Evolutionary conservation across 1,140 invertebrate species (phyloP).

Genomic region (Eumeta japonica): DNA sequence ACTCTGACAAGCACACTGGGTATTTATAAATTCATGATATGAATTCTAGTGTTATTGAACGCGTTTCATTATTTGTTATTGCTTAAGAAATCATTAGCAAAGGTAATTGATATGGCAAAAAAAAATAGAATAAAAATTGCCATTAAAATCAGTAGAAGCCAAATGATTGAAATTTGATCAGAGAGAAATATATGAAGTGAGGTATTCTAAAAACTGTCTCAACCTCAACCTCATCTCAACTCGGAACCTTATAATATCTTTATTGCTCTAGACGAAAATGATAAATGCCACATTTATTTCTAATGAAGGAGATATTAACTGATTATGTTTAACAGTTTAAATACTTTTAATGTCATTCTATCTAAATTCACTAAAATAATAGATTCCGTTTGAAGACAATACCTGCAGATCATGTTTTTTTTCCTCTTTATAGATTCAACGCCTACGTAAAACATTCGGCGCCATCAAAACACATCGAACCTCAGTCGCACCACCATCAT

Average conservation of each 20-base stretch:
- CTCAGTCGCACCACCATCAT: conserved; percentile 11
- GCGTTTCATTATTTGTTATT: too few species aligned
- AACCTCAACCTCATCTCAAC: too few species aligned
- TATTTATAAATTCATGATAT: conserved; percentile 15
- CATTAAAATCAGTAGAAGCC: not conserved
- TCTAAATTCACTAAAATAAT: not conserved
- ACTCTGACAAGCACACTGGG: conserved; percentile 48
- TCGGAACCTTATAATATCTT: too few species aligned
- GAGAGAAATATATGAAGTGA: not conserved
- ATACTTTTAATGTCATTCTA: not conserved
- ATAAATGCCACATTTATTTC: too few species aligned
- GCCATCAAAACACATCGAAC: conserved; percentile 11
- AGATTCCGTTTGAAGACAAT: not conserved
- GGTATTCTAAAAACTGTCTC: too few species aligned
- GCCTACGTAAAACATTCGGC: conserved; percentile 43
- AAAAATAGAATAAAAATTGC: conserved; percentile 1
- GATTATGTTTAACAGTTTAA: not conserved
- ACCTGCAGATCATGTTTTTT: conserved; percentile 1
- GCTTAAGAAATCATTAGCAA: too few species aligned
- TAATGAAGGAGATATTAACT: too few species aligned
- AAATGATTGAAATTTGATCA: not conserved
- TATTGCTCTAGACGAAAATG: too few species aligned
- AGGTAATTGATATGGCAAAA: conserved; percentile 5
- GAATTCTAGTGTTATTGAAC: too few species aligned
- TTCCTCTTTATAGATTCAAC: conserved; percentile 35